Conservation (phyloP, 2,888 invertebrate genomes). For the Helleia helle region DNA sequence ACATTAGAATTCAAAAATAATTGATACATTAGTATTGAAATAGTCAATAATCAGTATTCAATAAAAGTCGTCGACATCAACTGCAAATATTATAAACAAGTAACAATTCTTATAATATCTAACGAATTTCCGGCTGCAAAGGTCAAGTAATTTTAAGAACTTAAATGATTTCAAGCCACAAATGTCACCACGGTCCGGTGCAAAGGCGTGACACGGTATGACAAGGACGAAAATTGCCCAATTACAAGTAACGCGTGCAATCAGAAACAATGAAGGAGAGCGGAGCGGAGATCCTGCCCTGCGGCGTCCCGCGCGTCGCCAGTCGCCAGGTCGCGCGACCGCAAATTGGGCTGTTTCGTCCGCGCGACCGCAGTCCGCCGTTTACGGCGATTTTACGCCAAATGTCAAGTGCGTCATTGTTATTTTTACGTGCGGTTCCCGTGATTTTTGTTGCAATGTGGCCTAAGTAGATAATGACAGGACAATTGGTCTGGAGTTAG, state of each 20-base stretch:
- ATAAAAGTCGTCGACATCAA: too few relatives aligned
- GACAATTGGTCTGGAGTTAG: background rate
- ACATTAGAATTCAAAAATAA: too few relatives aligned
- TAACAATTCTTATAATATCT: too few relatives aligned
- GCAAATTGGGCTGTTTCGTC: constrained; percentile 42
- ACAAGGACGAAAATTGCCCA: constrained; percentile 15
- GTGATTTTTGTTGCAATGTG: constrained; percentile 46
- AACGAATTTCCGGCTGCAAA: too few relatives aligned
- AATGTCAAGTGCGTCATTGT: constrained; percentile 25
- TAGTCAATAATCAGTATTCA: too few relatives aligned
- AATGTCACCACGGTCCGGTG: background rate
- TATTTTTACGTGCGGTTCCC: constrained; percentile 27
- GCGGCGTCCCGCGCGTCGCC: too few relatives aligned
- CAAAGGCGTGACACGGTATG: too few relatives aligned
- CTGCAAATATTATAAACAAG: too few relatives aligned
- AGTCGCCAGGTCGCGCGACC: constrained; percentile 45
- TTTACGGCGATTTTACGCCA: constrained; percentile 27
- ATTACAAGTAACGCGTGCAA: constrained; percentile 36
- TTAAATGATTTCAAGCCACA: too few relatives aligned
- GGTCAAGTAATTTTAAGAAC: too few relatives aligned
- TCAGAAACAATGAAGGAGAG: constrained; percentile 46
- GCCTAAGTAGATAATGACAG: constrained; percentile 29
- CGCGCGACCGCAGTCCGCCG: constrained; percentile 31
- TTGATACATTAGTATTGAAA: too few relatives aligned
- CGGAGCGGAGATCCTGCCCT: constrained; percentile 44